These are phyloP conservation scores for Antigone vipio DNA, from an alignment of 2,113 vertebrate genomes.

Conservation along the genomic window DNA sequence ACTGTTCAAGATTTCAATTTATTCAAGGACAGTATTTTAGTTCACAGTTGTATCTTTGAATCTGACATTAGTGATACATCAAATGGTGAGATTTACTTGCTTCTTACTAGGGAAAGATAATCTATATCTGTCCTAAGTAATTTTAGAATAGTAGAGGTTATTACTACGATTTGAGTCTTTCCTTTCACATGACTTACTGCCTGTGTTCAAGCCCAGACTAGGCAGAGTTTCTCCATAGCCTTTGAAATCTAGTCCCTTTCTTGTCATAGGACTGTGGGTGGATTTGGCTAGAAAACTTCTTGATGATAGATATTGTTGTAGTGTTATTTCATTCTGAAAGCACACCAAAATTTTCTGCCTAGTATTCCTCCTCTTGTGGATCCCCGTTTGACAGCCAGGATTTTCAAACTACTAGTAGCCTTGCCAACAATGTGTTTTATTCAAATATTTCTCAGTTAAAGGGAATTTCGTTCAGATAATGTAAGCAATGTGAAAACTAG, in stretches of 20 bases:
- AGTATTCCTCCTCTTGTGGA: not conserved
- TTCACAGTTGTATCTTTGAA: not conserved
- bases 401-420: not conserved
- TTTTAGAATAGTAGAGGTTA: not conserved
- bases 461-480: not conserved
- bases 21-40: not conserved
- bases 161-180: not conserved
- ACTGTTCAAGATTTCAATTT: not conserved
- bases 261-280: not conserved
- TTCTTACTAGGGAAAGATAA: not conserved
- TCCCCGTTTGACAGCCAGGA: not conserved
- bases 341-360: not conserved
- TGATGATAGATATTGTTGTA: not conserved
- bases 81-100: not conserved
- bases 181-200: not conserved
- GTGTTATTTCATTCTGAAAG: not conserved
- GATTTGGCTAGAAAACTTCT: not conserved
- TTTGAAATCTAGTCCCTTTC: not conserved
- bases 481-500: not conserved
- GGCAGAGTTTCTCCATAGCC: not conserved
- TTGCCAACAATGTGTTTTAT: not conserved
- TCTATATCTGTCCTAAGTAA: not conserved
- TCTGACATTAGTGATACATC: not conserved
- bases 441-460: not conserved
- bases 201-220: not conserved